A percentile compares a stretch with the other conserved stretches of the same genome.
These are phyloP conservation scores for Rhyzopertha dominica DNA, from an alignment of 1,140 invertebrate species.

Conservation along the genomic window DNA sequence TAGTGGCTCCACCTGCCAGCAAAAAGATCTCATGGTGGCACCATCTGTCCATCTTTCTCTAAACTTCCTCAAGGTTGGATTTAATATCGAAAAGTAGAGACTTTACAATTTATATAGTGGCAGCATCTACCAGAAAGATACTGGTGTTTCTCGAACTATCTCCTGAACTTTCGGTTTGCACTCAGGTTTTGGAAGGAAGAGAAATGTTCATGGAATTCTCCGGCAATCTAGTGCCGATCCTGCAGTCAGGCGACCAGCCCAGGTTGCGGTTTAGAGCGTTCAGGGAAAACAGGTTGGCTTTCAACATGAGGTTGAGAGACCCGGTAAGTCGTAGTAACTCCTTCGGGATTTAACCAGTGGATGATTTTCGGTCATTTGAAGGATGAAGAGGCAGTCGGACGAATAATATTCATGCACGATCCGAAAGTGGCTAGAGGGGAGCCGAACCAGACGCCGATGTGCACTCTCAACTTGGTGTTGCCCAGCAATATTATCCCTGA, in stretches of 20 bases:
- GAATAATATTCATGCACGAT: slow-evolving; percentile 93
- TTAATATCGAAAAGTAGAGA: background rate
- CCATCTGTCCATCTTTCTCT: too few relatives aligned
- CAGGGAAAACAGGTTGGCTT: slow-evolving; percentile 90
- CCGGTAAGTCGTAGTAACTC: slow-evolving; percentile 40
- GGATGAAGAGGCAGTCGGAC: slow-evolving; percentile 74
- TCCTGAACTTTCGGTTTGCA: too few relatives aligned
- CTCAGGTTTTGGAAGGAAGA: slow-evolving; percentile 76
- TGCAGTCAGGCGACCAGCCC: slow-evolving; percentile 90
- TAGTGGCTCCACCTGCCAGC: too few relatives aligned
- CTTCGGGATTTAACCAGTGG: slow-evolving; percentile 1
- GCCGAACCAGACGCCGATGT: slow-evolving; percentile 79
- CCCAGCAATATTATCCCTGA: slow-evolving; percentile 72
- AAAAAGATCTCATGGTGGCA: too few relatives aligned
- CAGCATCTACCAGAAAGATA: too few relatives aligned
- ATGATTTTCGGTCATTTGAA: slow-evolving; percentile 15
- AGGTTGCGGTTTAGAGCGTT: slow-evolving; percentile 83
- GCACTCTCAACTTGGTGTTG: slow-evolving; percentile 83
- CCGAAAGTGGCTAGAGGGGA: slow-evolving; percentile 81
- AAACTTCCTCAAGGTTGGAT: slow-evolving; percentile 4
- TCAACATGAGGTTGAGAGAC: slow-evolving; percentile 81
- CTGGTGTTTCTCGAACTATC: too few relatives aligned
- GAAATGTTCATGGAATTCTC: slow-evolving; percentile 90
- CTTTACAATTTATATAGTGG: too few relatives aligned
- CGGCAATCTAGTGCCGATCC: slow-evolving; percentile 91